phyloP scores from a whole-genome alignment of 2,888 invertebrate species.

The Hypena proboscidalis region DNA sequence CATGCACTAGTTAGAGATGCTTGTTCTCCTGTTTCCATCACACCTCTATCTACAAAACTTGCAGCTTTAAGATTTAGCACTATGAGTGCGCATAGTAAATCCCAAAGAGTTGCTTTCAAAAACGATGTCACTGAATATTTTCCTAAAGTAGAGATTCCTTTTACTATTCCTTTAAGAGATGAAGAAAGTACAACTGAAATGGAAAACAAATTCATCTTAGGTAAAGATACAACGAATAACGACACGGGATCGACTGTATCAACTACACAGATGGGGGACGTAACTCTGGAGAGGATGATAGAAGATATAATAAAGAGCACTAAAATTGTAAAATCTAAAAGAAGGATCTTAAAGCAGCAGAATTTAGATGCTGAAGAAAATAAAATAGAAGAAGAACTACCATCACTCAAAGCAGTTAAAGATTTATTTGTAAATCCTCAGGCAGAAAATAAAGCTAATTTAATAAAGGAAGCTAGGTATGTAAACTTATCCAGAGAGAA shows the following conservation, averaged over 20 bases:
- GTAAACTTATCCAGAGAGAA: conserved; percentile 76
- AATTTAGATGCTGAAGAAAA: conserved; percentile 39
- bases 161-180: conserved; percentile 69
- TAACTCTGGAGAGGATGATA: conserved; percentile 85
- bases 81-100: conserved; percentile 72
- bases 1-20: conserved; percentile 75
- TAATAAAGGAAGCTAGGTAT: conserved; percentile 78
- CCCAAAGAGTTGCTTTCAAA: conserved; percentile 58
- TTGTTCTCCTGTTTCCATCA: conserved; percentile 81
- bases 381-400: conserved; percentile 60
- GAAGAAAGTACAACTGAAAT: conserved; percentile 79
- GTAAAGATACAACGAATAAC: conserved; percentile 66
- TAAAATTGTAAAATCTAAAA: conserved; percentile 75
- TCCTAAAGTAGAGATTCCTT: conserved; percentile 79
- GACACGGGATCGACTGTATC: conserved; percentile 77
- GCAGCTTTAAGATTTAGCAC: conserved; percentile 85
- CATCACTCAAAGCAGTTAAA: conserved; percentile 62
- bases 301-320: conserved; percentile 87
- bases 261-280: conserved; percentile 82
- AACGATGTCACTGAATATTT: conserved; percentile 81
- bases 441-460: conserved; percentile 70
- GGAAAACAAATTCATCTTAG: conserved; percentile 79
- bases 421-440: conserved; percentile 76
- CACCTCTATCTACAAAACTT: conserved; percentile 86
- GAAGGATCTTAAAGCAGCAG: conserved; percentile 64